phyloP scores from a whole-genome alignment of 2,888 invertebrate species.

The Nesidiocoris tenuis region DNA sequence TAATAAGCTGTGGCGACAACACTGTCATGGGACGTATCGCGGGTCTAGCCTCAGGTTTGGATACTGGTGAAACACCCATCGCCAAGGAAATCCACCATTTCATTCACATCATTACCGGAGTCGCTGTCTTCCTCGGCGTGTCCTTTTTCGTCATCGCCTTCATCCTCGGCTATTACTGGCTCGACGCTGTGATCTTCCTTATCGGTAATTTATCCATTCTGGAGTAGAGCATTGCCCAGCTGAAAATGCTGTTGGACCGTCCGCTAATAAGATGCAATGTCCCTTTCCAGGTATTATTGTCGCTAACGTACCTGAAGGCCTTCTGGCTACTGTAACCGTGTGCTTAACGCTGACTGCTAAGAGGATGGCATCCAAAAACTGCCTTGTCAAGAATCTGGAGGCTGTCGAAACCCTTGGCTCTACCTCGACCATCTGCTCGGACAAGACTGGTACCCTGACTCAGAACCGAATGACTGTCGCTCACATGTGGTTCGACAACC shows the following conservation, averaged over 20 bases:
- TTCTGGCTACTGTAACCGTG: constrained; percentile 97
- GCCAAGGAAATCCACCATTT: constrained; percentile 99
- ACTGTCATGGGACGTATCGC: constrained; percentile 97
- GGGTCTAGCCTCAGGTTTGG: constrained; percentile 87
- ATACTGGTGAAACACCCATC: constrained; percentile 96
- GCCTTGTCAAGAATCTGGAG: constrained; percentile 98
- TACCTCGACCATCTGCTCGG: constrained; percentile 99
- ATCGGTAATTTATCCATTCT: no score
- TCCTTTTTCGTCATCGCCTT: constrained; percentile 98
- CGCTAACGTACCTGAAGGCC: constrained; percentile 96
- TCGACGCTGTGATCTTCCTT: constrained; percentile 98
- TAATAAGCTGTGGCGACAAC: constrained; percentile 91
- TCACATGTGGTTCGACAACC: constrained; percentile 99
- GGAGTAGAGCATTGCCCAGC: no score
- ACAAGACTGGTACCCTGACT: constrained; percentile 97
- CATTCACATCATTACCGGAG: constrained; percentile 96
- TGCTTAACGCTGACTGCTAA: constrained; percentile 98
- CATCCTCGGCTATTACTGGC: constrained; percentile 96
- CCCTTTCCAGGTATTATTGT: constrained; percentile 78
- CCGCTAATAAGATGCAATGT: background rate
- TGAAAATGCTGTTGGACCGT: background rate
- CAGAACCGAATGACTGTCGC: constrained; percentile 99
- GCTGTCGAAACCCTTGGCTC: constrained; percentile 99
- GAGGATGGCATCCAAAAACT: constrained; percentile 99
- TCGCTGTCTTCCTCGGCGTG: constrained; percentile 91